These are phyloP conservation scores for Neoniphon sammara DNA, from an alignment of 2,797 vertebrate species.

Conservation along the genomic window DNA sequence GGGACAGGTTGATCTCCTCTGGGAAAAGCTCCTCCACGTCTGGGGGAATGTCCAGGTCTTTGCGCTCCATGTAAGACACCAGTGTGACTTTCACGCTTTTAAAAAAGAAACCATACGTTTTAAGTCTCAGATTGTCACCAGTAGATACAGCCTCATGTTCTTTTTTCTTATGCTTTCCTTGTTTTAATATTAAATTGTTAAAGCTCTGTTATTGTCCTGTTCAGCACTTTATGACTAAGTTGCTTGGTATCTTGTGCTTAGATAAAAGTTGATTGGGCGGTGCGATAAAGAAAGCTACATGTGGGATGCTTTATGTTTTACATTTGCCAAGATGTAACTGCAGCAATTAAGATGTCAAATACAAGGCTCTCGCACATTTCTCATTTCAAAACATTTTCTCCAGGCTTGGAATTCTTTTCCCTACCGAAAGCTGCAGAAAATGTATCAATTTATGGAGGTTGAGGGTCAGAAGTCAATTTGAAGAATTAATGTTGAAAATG, in stretches of 20 bases:
- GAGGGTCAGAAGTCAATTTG: neutral
- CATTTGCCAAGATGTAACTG: too few relatives aligned
- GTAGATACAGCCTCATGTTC: neutral
- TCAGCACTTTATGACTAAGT: too few relatives aligned
- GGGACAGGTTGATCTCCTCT: constrained; percentile 81
- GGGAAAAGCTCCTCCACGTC: constrained; percentile 88
- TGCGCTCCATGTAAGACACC: constrained; percentile 83
- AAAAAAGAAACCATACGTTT: constrained; percentile 43
- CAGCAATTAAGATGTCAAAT: too few relatives aligned
- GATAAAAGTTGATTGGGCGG: too few relatives aligned
- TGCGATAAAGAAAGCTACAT: too few relatives aligned
- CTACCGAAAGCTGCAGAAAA: too few relatives aligned
- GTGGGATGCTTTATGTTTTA: too few relatives aligned
- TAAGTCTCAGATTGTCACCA: neutral
- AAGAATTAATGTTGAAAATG: neutral
- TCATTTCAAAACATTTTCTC: too few relatives aligned
- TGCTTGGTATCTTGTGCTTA: too few relatives aligned
- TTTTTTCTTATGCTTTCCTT: neutral
- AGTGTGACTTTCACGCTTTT: constrained; percentile 87
- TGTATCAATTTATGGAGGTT: neutral
- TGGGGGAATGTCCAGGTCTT: constrained; percentile 74
- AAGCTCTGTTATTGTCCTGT: too few relatives aligned
- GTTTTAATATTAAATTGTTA: neutral
- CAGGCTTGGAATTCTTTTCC: too few relatives aligned
- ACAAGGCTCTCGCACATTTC: too few relatives aligned